These are phyloP conservation scores for Physella acuta DNA, from an alignment of 1,140 invertebrate genomes.

Conservation along the genomic window DNA sequence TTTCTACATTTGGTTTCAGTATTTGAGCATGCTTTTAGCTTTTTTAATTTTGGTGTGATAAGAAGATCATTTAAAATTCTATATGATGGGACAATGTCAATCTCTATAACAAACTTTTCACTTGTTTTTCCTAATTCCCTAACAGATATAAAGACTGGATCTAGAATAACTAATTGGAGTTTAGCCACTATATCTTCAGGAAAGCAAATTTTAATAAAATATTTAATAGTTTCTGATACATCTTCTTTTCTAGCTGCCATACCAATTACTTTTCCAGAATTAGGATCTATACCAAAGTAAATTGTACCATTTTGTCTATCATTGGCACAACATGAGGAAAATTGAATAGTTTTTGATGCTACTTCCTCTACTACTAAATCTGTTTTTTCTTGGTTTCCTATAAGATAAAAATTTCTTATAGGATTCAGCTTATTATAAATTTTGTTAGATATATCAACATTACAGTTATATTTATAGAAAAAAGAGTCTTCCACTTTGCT, in stretches of 20 bases:
- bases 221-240: slow-evolving; percentile 5
- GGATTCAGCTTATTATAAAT: background rate
- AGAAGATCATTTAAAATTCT: slow-evolving; percentile 12
- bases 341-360: slow-evolving; percentile 14
- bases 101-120: slow-evolving; percentile 25
- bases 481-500: background rate
- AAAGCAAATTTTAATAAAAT: slow-evolving; percentile 22
- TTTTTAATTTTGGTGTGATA: slow-evolving; percentile 1
- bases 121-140: background rate
- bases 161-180: slow-evolving; percentile 16
- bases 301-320: slow-evolving; percentile 31
- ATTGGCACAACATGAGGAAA: slow-evolving; percentile 33
- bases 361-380: background rate
- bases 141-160: slow-evolving; percentile 25
- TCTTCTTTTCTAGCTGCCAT: slow-evolving; percentile 1
- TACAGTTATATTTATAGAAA: background rate
- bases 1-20: background rate
- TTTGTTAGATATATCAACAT: background rate
- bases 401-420: slow-evolving; percentile 5
- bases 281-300: slow-evolving; percentile 31
- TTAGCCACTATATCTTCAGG: slow-evolving; percentile 8
- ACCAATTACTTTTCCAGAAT: slow-evolving; percentile 25
- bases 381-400: background rate
- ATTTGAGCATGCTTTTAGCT: background rate
- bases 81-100: slow-evolving; percentile 27